Conservation (phyloP, 2,797 vertebrate genomes). For the Notolabrus celidotus region DNA sequence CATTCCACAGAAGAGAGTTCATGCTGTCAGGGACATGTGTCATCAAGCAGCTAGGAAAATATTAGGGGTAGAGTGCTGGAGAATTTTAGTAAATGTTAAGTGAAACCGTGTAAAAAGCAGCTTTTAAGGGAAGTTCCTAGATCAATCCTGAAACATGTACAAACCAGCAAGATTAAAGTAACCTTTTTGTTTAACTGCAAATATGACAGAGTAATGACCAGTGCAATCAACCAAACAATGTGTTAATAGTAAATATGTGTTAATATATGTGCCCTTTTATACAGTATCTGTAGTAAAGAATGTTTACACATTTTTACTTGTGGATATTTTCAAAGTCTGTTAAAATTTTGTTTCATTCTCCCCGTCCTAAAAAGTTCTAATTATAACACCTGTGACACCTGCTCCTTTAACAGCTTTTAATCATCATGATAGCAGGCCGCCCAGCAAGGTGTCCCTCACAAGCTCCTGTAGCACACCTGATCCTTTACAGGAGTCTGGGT, state of each 20-base stretch:
- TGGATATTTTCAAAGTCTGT: neutral
- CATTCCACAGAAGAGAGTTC: too few relatives aligned
- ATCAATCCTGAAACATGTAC: too few relatives aligned
- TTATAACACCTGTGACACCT: slow-evolving; percentile 17
- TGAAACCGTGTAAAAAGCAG: too few relatives aligned
- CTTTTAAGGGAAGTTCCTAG: too few relatives aligned
- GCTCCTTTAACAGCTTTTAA: slow-evolving; percentile 24
- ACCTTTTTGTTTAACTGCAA: neutral
- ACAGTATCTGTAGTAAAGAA: too few relatives aligned
- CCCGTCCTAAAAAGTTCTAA: slow-evolving; percentile 2
- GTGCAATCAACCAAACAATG: neutral
- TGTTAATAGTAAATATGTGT: neutral
- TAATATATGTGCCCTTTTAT: too few relatives aligned
- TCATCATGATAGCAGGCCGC: slow-evolving; percentile 24
- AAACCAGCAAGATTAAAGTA: neutral
- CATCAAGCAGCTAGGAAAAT: too few relatives aligned
- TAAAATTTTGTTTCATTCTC: neutral
- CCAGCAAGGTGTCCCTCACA: slow-evolving; percentile 16
- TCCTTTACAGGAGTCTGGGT: slow-evolving; percentile 19
- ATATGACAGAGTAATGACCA: neutral
- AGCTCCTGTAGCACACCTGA: slow-evolving; percentile 3
- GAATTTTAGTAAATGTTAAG: too few relatives aligned
- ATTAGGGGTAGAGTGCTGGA: too few relatives aligned
- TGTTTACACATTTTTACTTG: too few relatives aligned
- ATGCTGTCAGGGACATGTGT: too few relatives aligned